Conservation (phyloP, 2,113 vertebrate species). For the Paedocypris sp. region DNA sequence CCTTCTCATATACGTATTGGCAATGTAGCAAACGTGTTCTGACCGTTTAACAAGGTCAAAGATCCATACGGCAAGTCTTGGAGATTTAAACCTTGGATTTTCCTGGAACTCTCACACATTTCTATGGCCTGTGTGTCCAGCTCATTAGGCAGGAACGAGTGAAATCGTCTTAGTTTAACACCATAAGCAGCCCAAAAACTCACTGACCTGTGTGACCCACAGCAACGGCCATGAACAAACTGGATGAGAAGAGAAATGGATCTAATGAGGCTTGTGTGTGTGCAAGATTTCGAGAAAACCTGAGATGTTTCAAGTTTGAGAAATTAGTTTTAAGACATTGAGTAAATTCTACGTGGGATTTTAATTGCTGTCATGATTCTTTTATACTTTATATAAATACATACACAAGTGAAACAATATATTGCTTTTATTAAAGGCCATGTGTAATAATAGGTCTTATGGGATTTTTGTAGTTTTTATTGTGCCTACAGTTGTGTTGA, state of each 20-base stretch:
- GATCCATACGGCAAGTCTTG: not conserved
- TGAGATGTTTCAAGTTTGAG: too few relatives aligned
- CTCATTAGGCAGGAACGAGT: slow-evolving; percentile 8
- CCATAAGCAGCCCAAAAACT: not conserved
- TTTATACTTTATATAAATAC: too few relatives aligned
- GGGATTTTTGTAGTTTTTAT: too few relatives aligned
- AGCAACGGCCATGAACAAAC: not conserved
- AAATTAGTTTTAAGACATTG: too few relatives aligned
- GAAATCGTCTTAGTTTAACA: slow-evolving; percentile 2
- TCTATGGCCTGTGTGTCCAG: not conserved
- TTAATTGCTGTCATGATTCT: too few relatives aligned
- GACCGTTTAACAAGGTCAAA: not conserved
- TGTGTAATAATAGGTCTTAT: too few relatives aligned
- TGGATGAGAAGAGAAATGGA: not conserved
- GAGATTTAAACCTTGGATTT: not conserved
- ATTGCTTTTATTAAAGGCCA: too few relatives aligned
- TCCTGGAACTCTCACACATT: not conserved
- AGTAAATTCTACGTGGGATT: too few relatives aligned
- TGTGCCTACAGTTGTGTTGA: too few relatives aligned
- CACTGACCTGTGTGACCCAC: not conserved
- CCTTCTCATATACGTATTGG: too few relatives aligned
- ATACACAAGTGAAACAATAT: too few relatives aligned
- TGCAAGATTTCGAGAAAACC: not conserved
- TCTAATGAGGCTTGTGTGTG: not conserved
- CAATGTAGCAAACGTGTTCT: too few relatives aligned